Conservation (phyloP, 2,113 vertebrate species). For the Oceanites oceanicus region DNA sequence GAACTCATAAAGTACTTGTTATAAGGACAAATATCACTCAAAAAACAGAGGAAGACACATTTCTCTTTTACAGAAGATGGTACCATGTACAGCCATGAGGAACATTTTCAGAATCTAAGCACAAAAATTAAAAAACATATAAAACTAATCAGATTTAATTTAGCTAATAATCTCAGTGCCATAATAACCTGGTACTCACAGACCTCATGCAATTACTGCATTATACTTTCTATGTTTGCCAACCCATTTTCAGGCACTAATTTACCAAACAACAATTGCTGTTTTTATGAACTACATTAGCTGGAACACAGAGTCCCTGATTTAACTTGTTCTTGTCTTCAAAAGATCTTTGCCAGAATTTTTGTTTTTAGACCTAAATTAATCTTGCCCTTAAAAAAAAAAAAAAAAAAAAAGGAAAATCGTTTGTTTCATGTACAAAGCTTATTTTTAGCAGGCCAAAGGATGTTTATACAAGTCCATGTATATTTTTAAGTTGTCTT, state of each 20-base stretch:
- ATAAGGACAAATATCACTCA: neutral
- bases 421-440: neutral
- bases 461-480: neutral
- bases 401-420: neutral
- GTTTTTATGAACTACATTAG: slow-evolving; percentile 11
- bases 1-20: neutral
- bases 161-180: neutral
- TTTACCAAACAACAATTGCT: slow-evolving; percentile 40
- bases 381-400: neutral
- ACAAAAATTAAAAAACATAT: neutral
- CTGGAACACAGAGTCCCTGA: neutral
- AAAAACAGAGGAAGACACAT: neutral
- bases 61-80: neutral
- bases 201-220: neutral
- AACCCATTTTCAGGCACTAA: slow-evolving; percentile 19
- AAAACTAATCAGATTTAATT: neutral
- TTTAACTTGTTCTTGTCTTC: neutral
- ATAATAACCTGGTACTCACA: neutral
- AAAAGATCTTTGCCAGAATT: neutral
- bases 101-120: neutral
- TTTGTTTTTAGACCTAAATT: neutral
- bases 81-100: neutral
- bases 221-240: neutral
- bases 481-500: neutral
- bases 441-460: neutral